Evolutionary conservation across 1,140 invertebrate genomes (phyloP), one percentile per base, ranked within the genome.

Genomic region (Tribolium madens): DNA sequence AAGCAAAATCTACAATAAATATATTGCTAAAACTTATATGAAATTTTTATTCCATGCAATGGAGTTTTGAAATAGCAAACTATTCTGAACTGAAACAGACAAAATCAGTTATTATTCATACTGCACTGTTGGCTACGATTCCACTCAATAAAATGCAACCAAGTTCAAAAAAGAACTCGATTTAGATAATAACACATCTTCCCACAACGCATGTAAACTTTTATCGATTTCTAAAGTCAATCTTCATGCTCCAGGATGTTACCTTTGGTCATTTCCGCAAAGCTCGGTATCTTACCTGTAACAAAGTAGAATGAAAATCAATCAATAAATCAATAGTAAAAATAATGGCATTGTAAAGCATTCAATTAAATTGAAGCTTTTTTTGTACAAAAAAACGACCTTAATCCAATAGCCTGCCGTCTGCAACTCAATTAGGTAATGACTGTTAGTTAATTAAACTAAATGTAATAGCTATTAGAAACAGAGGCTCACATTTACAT

Each of bases 401-500:
- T 64, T 78, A 78, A 78, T 78, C 57, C 76, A 74, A 74, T 78
- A 17, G 31, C 53, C 57, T 50, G 77, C 75, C 77, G 71, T 75
- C 73, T 74, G 79, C 79, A 80, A 71, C 73, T 73, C 79, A 79
- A 79, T 79, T 81, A 79, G 48, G 73, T 81, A 81, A 81, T 79
- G 78, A 77, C 79, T 79, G 75, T 81, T 77, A 79, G 79, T 81
- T 81, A 81, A 81, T 81, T 81, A 81, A 81, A 81, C 64, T 77
- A 79, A 80, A 81, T 79, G 78, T 81, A 79, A 79, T 77, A 79
- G 79, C 78, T 77, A 77, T 81, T 81, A 81, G 79, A 76, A 78
- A 80, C 72, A 76, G 72, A 75, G 73, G 42, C 77, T 36, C 21
- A 70, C 75, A 80, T 80, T 80, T 78, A 78, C 79, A 80, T 80